Conservation (phyloP, 2,113 vertebrate genomes). For the Pachycephala philippinensis region DNA sequence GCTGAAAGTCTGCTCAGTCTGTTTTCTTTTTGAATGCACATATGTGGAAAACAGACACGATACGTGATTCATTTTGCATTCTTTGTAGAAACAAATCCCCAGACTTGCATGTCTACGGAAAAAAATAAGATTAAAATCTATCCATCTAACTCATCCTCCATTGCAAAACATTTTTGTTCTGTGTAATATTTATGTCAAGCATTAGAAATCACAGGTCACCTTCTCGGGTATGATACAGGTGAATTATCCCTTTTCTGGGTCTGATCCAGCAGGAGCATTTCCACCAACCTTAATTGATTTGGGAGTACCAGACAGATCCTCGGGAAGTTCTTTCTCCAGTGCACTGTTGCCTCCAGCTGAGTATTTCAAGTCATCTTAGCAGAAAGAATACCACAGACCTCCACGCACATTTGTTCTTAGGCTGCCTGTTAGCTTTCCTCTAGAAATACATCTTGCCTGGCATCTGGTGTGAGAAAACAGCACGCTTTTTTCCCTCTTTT, state of each 20-base stretch:
- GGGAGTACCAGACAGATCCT: background rate
- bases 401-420: background rate
- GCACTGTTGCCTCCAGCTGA: background rate
- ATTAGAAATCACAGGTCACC: background rate
- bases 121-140: constrained; percentile 13
- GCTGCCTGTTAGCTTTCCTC: constrained; percentile 16
- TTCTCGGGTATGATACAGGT: background rate
- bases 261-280: background rate
- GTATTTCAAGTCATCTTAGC: background rate
- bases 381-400: background rate
- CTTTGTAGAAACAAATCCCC: constrained; percentile 10
- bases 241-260: background rate
- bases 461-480: constrained; percentile 30
- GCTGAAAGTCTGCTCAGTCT: constrained; percentile 41
- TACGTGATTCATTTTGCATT: constrained; percentile 32
- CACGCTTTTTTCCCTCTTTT: rapidly evolving
- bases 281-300: background rate
- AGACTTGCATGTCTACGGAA: background rate
- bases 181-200: background rate
- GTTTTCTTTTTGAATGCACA: background rate
- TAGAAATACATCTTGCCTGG: constrained; percentile 35
- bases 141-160: constrained; percentile 14
- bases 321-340: background rate
- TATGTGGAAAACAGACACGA: background rate
- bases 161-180: background rate